A percentile compares a stretch with the other conserved stretches of the same genome.
Evolutionary conservation across 35 echinoderm and acorn worm genomes (phyloP).

Genomic region (Amphiura filiformis): DNA sequence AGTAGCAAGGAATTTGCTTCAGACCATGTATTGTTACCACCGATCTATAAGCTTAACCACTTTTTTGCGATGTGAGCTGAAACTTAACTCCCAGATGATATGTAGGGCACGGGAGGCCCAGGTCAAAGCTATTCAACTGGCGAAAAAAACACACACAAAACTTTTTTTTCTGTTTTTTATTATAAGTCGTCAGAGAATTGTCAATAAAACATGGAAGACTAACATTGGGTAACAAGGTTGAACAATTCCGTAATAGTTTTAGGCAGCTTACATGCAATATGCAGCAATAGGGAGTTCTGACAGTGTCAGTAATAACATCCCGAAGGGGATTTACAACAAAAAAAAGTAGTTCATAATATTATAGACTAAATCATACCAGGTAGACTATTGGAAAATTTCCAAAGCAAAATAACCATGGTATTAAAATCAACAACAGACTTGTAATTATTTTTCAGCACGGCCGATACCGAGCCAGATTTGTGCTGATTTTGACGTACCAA

Average conservation of each 20-base stretch:
- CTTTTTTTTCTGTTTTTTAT: background rate
- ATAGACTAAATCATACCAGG: background rate
- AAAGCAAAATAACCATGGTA: background rate
- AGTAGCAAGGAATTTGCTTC: background rate
- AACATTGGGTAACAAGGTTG: background rate
- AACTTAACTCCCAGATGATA: background rate
- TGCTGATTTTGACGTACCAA: background rate
- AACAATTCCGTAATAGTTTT: background rate
- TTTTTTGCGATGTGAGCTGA: background rate
- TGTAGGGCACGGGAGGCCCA: background rate
- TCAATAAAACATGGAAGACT: background rate
- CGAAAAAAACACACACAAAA: background rate
- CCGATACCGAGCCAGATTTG: background rate
- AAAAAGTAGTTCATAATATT: background rate
- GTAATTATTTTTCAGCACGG: background rate
- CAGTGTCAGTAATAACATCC: background rate
- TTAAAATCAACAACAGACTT: background rate
- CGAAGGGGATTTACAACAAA: background rate
- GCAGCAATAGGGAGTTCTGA: background rate
- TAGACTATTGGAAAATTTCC: background rate
- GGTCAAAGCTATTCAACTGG: background rate
- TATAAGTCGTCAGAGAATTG: conserved; percentile 5
- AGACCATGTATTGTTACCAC: background rate
- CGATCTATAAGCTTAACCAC: background rate
- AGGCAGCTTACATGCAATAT: background rate